These are phyloP conservation scores for Scortum barcoo DNA, from an alignment of 2,113 vertebrate species.

Conservation along the genomic window DNA sequence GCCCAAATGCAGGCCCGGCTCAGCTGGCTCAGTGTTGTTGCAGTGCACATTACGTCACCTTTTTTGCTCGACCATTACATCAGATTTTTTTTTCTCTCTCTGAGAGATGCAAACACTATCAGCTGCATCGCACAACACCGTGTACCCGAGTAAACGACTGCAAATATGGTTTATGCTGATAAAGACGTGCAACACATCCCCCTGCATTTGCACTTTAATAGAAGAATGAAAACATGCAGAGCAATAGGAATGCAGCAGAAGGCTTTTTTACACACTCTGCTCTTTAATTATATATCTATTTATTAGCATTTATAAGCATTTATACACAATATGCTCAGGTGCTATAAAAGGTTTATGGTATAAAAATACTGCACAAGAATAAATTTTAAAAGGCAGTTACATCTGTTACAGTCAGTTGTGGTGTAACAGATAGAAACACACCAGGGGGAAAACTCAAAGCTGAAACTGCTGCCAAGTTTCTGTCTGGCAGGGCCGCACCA, in stretches of 20 bases:
- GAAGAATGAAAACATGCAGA: neutral
- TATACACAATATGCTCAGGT: neutral
- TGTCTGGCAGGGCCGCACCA: neutral
- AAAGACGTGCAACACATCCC: neutral
- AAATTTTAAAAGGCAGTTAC: too few relatives aligned
- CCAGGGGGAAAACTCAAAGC: neutral
- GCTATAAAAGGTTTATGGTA: neutral
- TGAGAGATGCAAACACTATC: constrained; percentile 41
- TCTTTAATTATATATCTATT: neutral
- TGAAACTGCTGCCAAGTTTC: constrained; percentile 1
- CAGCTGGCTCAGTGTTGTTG: constrained; percentile 64
- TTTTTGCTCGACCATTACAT: constrained; percentile 80
- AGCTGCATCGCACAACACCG: neutral
- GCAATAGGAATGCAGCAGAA: neutral
- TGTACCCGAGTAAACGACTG: neutral
- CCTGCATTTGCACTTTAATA: neutral
- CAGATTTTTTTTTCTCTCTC: constrained; percentile 71
- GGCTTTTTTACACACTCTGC: neutral
- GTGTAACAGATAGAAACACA: neutral
- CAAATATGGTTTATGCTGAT: neutral
- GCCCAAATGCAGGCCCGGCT: neutral
- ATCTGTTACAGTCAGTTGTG: neutral
- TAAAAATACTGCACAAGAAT: neutral
- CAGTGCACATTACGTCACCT: constrained; percentile 81
- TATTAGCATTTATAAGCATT: neutral